Evolutionary conservation across 2,888 invertebrate genomes (phyloP).

Genomic region (Pseudolycoriella hygida): DNA sequence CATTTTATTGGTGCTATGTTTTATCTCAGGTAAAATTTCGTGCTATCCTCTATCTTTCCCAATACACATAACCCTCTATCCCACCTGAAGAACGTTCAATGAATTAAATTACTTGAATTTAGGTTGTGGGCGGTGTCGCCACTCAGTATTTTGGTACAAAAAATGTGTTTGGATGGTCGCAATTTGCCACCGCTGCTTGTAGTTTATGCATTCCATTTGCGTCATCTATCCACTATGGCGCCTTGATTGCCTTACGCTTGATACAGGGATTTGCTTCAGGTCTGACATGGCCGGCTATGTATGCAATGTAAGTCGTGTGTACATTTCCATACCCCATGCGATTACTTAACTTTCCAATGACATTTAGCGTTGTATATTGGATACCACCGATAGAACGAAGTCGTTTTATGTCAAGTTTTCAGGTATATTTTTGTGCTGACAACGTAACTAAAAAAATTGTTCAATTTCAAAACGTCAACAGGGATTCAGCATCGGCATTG

Average conservation of each 20-base stretch:
- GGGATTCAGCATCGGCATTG: conserved; percentile 58
- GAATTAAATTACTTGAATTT: neutral
- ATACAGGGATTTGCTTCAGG: conserved; percentile 54
- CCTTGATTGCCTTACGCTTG: conserved; percentile 41
- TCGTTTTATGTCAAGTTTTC: conserved; percentile 58
- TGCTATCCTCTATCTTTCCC: neutral
- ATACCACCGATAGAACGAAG: conserved; percentile 52
- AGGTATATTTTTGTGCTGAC: conserved; percentile 26
- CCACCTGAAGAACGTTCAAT: too few relatives aligned
- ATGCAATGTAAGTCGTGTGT: neutral
- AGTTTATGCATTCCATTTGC: conserved; percentile 47
- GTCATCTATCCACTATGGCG: conserved; percentile 39
- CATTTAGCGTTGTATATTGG: conserved; percentile 47
- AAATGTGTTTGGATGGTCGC: conserved; percentile 49
- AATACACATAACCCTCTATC: too few relatives aligned
- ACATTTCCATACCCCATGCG: too few relatives aligned
- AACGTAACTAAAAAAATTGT: neutral
- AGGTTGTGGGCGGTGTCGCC: conserved; percentile 44
- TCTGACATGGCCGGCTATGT: conserved; percentile 41
- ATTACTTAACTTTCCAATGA: too few relatives aligned
- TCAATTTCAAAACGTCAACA: neutral
- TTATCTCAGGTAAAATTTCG: conserved; percentile 35
- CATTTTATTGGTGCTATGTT: conserved; percentile 59
- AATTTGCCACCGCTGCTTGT: conserved; percentile 46
- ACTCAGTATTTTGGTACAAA: conserved; percentile 55